Evolutionary conservation across 2,113 vertebrate species (phyloP).

Genomic region (Drymodes brunneopygia): DNA sequence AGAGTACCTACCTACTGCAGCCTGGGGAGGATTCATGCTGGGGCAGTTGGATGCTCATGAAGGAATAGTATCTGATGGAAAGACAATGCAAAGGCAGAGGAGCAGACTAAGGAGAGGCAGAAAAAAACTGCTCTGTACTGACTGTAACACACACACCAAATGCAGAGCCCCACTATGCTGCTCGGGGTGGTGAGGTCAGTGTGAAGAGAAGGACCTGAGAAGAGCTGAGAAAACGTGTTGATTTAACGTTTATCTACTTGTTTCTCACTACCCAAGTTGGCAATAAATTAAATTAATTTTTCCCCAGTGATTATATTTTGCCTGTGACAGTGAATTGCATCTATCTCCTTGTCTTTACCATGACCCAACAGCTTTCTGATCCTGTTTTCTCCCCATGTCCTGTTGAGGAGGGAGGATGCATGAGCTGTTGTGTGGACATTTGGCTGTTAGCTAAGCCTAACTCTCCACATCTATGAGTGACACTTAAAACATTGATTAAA

Average conservation of each 20-base stretch:
- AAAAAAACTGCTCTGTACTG: not conserved
- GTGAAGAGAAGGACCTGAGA: not conserved
- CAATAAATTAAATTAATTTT: not conserved
- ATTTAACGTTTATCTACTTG: not conserved
- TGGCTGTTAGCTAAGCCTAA: not conserved
- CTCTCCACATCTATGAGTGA: not conserved
- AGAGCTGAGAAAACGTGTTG: not conserved
- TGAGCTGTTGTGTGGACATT: not conserved
- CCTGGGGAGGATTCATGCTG: accelerated
- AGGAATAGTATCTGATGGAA: not conserved
- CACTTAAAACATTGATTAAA: not conserved
- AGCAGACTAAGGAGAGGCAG: not conserved
- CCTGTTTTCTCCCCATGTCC: not conserved
- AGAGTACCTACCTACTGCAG: not conserved
- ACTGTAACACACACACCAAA: not conserved
- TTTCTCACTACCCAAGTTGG: not conserved
- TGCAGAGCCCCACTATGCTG: not conserved
- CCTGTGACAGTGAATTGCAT: not conserved
- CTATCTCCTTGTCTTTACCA: not conserved
- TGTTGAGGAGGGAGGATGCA: not conserved
- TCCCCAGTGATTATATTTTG: not conserved
- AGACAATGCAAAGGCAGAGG: not conserved
- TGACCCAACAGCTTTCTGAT: not conserved
- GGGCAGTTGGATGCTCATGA: not conserved
- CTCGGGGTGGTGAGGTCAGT: not conserved